phyloP scores from a whole-genome alignment of 1,140 invertebrate genomes.

The Notospermus geniculatus region DNA sequence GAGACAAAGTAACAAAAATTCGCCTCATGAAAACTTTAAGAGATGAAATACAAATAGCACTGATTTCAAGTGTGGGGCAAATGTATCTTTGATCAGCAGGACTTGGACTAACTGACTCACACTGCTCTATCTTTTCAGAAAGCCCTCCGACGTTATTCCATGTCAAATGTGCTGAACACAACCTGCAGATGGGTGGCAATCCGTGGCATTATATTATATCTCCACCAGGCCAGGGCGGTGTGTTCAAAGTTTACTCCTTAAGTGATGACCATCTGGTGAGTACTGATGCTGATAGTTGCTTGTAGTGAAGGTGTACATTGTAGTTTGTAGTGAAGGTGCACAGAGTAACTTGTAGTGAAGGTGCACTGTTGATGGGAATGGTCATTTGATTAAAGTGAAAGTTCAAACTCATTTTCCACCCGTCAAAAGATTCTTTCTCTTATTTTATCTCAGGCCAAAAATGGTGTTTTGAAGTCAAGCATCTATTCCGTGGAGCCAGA shows the following conservation, averaged over 20 bases:
- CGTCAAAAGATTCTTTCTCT: background rate
- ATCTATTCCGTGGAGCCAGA: constrained; percentile 24
- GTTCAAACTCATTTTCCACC: too few relatives aligned
- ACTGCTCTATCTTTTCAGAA: constrained; percentile 25
- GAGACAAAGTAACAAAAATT: background rate
- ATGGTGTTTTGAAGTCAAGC: constrained; percentile 19
- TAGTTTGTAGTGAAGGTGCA: too few relatives aligned
- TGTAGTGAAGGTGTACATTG: background rate
- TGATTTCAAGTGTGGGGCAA: background rate
- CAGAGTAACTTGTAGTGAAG: too few relatives aligned
- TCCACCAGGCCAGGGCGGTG: constrained; percentile 19
- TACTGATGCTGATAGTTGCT: constrained; percentile 4
- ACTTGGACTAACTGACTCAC: background rate
- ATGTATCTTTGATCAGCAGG: background rate
- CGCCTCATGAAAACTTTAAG: background rate
- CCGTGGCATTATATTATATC: constrained; percentile 35
- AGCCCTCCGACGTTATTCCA: constrained; percentile 26
- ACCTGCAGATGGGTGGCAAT: constrained; percentile 31
- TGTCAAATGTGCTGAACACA: constrained; percentile 26
- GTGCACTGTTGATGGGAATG: too few relatives aligned
- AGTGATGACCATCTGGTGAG: constrained; percentile 24
- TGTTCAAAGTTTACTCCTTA: constrained; percentile 22
- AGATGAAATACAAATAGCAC: background rate
- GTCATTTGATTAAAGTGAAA: too few relatives aligned
- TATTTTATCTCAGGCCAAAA: constrained; percentile 22